A percentile compares a stretch with the other conserved stretches of the same genome.
These are phyloP conservation scores for Tonatia bakeri DNA, from an alignment of 2,113 vertebrate species.

Conservation along the genomic window DNA sequence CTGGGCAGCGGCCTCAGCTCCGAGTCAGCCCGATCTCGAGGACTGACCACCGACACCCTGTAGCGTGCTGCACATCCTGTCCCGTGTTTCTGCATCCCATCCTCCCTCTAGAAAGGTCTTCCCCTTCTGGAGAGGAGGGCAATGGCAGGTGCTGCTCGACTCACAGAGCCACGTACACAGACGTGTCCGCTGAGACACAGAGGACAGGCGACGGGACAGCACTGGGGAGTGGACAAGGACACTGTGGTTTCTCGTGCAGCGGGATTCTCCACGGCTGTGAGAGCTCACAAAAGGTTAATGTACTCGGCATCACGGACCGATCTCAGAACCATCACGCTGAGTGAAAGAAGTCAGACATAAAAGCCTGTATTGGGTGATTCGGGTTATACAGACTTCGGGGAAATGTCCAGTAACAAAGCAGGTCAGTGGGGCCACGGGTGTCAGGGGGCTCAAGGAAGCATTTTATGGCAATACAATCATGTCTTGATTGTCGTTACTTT, in stretches of 20 bases:
- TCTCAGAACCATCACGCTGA: background rate
- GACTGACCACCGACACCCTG: no score
- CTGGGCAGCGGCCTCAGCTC: background rate
- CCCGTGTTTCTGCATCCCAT: background rate
- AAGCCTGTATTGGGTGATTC: background rate
- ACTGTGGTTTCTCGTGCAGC: background rate
- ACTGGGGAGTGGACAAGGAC: background rate
- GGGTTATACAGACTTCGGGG: background rate
- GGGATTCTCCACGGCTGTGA: background rate
- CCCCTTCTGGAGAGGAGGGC: background rate
- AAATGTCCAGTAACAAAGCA: background rate
- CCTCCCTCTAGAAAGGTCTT: background rate
- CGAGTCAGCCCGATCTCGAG: background rate
- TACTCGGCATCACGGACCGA: background rate
- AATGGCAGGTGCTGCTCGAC: background rate
- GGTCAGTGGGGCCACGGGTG: no score
- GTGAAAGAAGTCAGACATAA: background rate
- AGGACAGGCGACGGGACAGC: background rate
- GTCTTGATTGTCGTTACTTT: background rate
- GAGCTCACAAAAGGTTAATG: background rate
- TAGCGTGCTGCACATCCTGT: background rate
- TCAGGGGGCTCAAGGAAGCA: background rate
- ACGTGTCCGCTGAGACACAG: background rate
- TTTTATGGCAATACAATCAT: background rate
- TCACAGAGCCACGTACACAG: background rate